Evolutionary conservation across 1,140 invertebrate genomes (phyloP).

Genomic region (Nylanderia fulva): DNA sequence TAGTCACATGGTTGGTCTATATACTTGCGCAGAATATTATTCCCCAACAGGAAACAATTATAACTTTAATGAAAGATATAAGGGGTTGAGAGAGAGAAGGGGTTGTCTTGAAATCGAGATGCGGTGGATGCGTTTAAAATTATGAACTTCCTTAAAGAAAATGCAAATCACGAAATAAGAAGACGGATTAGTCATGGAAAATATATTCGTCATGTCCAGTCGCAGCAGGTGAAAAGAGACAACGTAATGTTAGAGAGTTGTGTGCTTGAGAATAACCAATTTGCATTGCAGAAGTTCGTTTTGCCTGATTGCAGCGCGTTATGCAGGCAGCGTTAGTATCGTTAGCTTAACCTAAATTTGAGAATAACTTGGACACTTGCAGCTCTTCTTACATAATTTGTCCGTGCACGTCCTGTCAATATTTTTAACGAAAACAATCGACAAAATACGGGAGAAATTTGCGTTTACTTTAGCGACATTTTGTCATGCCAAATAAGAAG

Average conservation of each 20-base stretch:
- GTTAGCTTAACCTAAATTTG: conserved; percentile 43
- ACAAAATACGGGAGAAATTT: neutral
- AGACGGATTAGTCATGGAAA: conserved; percentile 32
- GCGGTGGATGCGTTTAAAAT: neutral
- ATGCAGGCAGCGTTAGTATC: conserved; percentile 50
- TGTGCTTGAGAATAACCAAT: conserved; percentile 41
- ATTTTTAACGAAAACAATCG: conserved; percentile 35
- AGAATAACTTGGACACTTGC: neutral
- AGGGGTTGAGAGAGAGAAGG: neutral
- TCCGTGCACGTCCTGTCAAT: neutral
- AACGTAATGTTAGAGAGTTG: conserved; percentile 46
- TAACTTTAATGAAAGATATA: neutral
- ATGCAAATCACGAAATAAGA: conserved; percentile 36
- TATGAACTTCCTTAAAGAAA: conserved; percentile 5
- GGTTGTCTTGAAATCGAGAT: conserved; percentile 8
- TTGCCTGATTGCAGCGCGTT: conserved; percentile 42
- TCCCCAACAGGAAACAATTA: neutral
- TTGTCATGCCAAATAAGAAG: neutral
- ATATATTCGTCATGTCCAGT: conserved; percentile 38
- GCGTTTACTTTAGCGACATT: neutral
- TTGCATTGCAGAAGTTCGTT: conserved; percentile 53
- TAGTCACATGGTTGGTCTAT: neutral
- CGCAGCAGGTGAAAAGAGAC: conserved; percentile 35
- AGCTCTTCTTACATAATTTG: conserved; percentile 10
- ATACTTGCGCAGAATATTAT: neutral